Percentiles rank a stretch among this genome's conserved stretches.
Conservation (phyloP, 2,888 invertebrate genomes). For the Andrena bucephala region DNA sequence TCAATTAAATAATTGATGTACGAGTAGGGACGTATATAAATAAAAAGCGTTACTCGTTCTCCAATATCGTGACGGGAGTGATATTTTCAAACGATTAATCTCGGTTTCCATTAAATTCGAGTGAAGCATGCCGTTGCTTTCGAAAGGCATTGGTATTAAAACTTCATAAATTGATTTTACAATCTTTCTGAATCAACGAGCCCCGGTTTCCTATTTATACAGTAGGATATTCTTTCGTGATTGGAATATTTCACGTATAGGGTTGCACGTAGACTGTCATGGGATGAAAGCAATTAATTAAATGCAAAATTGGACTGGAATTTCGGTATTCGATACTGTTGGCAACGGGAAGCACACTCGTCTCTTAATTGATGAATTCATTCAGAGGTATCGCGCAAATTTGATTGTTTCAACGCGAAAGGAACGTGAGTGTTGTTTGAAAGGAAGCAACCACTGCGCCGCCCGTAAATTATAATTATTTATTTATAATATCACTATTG, state of each 20-base stretch:
- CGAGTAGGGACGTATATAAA: background rate
- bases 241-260: background rate
- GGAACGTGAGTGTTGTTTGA: too few relatives aligned
- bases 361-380: too few relatives aligned
- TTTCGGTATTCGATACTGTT: too few relatives aligned
- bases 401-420: too few relatives aligned
- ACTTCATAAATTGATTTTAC: background rate
- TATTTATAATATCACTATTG: too few relatives aligned
- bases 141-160: background rate
- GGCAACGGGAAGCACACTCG: too few relatives aligned
- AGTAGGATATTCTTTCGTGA: background rate
- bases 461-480: too few relatives aligned
- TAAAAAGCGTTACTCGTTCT: background rate
- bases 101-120: slow-evolving; percentile 3
- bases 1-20: background rate
- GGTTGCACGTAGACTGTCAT: too few relatives aligned
- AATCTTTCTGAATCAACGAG: background rate
- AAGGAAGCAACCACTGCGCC: too few relatives aligned
- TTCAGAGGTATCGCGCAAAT: too few relatives aligned
- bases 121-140: background rate
- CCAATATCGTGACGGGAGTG: background rate
- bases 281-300: too few relatives aligned
- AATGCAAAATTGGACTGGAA: too few relatives aligned
- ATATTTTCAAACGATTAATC: slow-evolving; percentile 5
- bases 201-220: background rate